A percentile compares a stretch with the other conserved stretches of the same genome.
These are phyloP conservation scores for Falco naumanni DNA, from an alignment of 2,797 vertebrate genomes.

Conservation along the genomic window DNA sequence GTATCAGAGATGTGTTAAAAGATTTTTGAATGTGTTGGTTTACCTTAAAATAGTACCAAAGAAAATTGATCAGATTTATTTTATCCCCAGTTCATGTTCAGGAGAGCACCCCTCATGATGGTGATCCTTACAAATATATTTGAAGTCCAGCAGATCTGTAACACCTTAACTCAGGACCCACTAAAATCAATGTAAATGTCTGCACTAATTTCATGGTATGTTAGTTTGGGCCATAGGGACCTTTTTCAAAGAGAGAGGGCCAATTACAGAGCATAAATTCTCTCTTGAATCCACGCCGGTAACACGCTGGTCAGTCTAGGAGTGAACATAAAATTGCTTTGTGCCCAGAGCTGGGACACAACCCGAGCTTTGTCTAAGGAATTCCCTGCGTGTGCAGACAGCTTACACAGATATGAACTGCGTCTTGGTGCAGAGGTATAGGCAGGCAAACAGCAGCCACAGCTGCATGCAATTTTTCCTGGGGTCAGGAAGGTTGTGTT, in stretches of 20 bases:
- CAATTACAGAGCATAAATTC: background rate
- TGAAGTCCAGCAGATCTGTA: background rate
- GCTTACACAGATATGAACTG: background rate
- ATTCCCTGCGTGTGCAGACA: background rate
- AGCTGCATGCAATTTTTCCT: background rate
- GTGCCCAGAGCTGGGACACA: background rate
- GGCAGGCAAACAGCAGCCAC: conserved; percentile 8
- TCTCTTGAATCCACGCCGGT: background rate
- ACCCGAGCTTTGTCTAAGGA: background rate
- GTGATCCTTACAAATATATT: background rate
- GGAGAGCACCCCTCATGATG: background rate
- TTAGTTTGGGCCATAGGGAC: background rate
- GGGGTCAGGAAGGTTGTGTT: conserved; percentile 30
- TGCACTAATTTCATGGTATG: background rate
- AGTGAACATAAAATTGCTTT: background rate
- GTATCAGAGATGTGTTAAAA: background rate
- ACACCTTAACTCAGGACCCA: background rate
- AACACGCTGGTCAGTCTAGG: background rate
- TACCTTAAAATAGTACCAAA: background rate
- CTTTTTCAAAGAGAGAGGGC: background rate
- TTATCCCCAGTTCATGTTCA: background rate
- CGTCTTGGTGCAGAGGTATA: background rate
- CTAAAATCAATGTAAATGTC: background rate
- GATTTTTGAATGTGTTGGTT: background rate
- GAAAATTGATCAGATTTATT: background rate